Conservation (phyloP, 1,140 invertebrate species). For the Galendromus occidentalis region DNA sequence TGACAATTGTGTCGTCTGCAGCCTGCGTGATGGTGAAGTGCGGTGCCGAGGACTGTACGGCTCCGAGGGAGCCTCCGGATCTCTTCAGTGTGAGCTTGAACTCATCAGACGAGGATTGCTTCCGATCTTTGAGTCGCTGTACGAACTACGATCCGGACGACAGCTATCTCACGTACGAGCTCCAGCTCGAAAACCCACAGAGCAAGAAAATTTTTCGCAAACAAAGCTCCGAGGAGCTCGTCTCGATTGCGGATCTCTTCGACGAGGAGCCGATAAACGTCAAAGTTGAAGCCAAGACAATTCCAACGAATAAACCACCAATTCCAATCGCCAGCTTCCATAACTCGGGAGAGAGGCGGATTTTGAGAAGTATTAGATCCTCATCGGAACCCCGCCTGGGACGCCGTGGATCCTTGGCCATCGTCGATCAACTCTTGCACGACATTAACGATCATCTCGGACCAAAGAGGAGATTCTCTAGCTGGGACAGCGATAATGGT, state of each 20-base stretch:
- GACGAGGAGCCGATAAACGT: background rate
- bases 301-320: background rate
- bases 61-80: background rate
- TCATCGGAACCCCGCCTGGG: background rate
- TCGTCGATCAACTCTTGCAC: background rate
- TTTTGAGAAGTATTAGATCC: background rate
- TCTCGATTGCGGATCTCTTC: background rate
- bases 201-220: background rate
- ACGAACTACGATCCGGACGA: background rate
- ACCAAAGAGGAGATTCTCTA: background rate
- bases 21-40: conserved; percentile 10
- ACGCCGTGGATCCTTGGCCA: background rate
- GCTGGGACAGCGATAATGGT: background rate
- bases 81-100: background rate
- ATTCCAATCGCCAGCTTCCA: background rate
- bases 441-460: background rate
- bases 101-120: background rate
- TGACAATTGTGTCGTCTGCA: conserved; percentile 10
- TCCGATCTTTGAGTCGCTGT: no score
- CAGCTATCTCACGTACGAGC: background rate
- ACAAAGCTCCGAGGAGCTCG: conserved; percentile 6
- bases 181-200: conserved; percentile 1
- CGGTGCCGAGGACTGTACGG: background rate
- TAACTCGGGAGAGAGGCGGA: background rate
- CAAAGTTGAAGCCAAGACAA: background rate